Evolutionary conservation across 2,113 vertebrate species (phyloP).

Genomic region (Emydocephalus ijimae): DNA sequence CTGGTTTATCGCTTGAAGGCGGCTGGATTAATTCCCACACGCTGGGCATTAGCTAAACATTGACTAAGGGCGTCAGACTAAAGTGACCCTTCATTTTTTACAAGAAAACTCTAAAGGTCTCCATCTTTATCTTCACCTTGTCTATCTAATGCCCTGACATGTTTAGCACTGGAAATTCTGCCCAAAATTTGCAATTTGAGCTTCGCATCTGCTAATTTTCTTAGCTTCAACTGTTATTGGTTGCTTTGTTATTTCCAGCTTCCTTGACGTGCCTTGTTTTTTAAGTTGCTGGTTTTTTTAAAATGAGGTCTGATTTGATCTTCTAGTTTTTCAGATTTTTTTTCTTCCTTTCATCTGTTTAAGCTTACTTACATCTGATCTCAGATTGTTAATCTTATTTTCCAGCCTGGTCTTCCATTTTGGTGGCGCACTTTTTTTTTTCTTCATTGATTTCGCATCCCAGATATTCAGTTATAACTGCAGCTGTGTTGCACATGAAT

Average conservation of each 20-base stretch:
- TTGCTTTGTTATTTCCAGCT: background rate
- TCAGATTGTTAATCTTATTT: background rate
- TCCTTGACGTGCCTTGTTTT: background rate
- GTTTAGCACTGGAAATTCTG: background rate
- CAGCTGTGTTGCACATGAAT: background rate
- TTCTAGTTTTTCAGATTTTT: background rate
- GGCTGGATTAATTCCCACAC: background rate
- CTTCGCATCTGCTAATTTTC: background rate
- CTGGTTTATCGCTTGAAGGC: background rate
- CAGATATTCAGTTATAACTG: background rate
- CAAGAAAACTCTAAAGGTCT: background rate
- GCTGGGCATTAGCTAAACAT: constrained; percentile 21
- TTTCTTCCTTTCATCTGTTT: background rate
- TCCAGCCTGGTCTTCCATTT: background rate
- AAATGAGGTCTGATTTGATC: background rate
- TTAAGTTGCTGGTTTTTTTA: background rate
- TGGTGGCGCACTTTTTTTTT: too few relatives aligned
- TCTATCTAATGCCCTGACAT: background rate
- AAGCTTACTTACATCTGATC: background rate
- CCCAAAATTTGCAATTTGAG: background rate
- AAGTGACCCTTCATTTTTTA: constrained; percentile 6
- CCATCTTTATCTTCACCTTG: background rate
- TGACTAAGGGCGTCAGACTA: constrained; percentile 1
- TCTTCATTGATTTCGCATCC: background rate
- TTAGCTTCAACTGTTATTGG: background rate